phyloP scores from a whole-genome alignment of 37 sponge, comb jelly and placozoan genomes.

The Eunapius fragilis region DNA sequence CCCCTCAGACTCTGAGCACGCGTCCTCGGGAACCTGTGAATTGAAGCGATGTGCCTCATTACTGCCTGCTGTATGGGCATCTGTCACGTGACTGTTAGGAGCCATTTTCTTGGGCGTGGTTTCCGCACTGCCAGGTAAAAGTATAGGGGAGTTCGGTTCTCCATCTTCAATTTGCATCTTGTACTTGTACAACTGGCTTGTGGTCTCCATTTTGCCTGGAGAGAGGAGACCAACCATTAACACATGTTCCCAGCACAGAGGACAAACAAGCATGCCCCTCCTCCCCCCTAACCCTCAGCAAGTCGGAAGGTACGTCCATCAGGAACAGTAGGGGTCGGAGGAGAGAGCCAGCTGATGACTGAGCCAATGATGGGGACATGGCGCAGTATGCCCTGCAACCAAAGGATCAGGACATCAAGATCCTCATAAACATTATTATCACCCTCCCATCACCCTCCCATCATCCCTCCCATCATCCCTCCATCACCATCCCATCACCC shows the following conservation, averaged over 20 bases:
- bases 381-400: conserved; percentile 66
- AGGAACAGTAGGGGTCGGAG: conserved; percentile 60
- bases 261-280: neutral
- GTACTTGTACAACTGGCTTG: conserved; percentile 52
- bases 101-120: neutral
- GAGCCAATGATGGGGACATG: conserved; percentile 85
- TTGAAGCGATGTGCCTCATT: neutral
- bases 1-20: neutral
- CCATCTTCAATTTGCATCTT: conserved; percentile 55
- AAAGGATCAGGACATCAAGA: conserved; percentile 7
- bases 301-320: conserved; percentile 68
- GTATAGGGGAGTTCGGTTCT: neutral
- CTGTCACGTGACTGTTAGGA: neutral
- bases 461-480: no score
- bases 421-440: neutral
- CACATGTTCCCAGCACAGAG: neutral
- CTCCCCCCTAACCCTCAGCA: conserved; percentile 64
- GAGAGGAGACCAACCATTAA: neutral
- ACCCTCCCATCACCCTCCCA: neutral
- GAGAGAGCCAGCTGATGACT: conserved; percentile 82
- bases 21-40: neutral
- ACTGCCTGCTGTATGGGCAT: neutral
- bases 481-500: no score
- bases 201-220: conserved; percentile 65
- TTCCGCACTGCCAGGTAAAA: neutral